A percentile compares a stretch with the other conserved stretches of the same genome.
These are phyloP conservation scores for Hydraecia micacea DNA, from an alignment of 2,888 invertebrate genomes.

Conservation along the genomic window DNA sequence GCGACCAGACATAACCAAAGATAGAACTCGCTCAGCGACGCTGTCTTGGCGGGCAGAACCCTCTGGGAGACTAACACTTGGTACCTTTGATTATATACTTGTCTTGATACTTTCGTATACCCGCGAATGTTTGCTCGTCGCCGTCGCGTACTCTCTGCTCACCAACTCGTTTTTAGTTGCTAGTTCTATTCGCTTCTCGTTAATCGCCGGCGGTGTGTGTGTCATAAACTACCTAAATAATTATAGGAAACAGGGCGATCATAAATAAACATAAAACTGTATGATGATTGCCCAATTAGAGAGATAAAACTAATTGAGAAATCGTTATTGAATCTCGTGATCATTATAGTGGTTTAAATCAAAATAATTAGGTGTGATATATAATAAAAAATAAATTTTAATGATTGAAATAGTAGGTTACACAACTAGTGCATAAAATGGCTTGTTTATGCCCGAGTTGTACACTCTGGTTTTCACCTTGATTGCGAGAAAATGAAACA, in stretches of 20 bases:
- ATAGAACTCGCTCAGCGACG: neutral
- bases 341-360: neutral
- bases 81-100: too few species aligned
- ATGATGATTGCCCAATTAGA: constrained; percentile 23
- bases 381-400: neutral
- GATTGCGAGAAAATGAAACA: too few species aligned
- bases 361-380: neutral
- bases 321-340: neutral
- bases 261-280: constrained; percentile 10
- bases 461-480: too few species aligned
- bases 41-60: neutral
- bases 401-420: neutral
- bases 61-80: neutral
- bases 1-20: too few species aligned
- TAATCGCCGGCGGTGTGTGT: neutral
- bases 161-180: neutral
- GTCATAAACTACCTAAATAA: neutral
- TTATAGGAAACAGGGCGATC: constrained; percentile 3
- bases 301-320: neutral
- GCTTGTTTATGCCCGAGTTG: too few species aligned
- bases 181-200: too few species aligned
- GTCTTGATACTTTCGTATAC: too few species aligned
- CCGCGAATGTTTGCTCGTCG: too few species aligned
- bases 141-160: neutral
- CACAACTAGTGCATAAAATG: too few species aligned